phyloP scores from a whole-genome alignment of 2,888 invertebrate genomes.

The Drosophila acutilabella region DNA sequence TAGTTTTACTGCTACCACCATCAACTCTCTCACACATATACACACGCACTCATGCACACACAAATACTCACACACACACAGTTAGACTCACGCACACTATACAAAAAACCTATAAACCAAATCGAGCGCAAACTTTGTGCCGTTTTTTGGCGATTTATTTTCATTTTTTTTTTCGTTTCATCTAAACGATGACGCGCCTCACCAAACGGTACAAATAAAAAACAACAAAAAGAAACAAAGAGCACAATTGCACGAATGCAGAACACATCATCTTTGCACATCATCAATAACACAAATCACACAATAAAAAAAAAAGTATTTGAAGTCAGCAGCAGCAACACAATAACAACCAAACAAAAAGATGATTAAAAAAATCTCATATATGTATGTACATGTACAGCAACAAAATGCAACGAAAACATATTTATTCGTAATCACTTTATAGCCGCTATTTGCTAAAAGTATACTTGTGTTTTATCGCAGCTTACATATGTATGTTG shows the following conservation, averaged over 20 bases:
- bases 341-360: conserved; percentile 24
- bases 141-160: conserved; percentile 41
- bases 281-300: conserved; percentile 21
- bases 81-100: conserved; percentile 16
- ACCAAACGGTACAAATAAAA: conserved; percentile 25
- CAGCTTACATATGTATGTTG: conserved; percentile 38
- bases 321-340: conserved; percentile 11
- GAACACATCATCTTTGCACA: conserved; percentile 33
- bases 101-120: conserved; percentile 29
- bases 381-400: conserved; percentile 29
- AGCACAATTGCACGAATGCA: conserved; percentile 15
- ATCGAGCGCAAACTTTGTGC: conserved; percentile 47
- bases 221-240: conserved; percentile 23
- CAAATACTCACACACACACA: conserved; percentile 4
- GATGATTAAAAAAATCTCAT: conserved; percentile 30
- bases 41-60: conserved; percentile 12
- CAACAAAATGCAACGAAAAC: conserved; percentile 37
- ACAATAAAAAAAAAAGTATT: conserved; percentile 15
- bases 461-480: conserved; percentile 25
- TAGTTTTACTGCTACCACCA: conserved; percentile 27
- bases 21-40: conserved; percentile 9
- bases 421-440: conserved; percentile 69
- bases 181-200: conserved; percentile 50
- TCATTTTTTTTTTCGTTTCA: conserved; percentile 12
- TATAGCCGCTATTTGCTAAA: conserved; percentile 26